These are phyloP conservation scores for Bicyclus anynana DNA, from an alignment of 1,140 invertebrate genomes.

Conservation along the genomic window DNA sequence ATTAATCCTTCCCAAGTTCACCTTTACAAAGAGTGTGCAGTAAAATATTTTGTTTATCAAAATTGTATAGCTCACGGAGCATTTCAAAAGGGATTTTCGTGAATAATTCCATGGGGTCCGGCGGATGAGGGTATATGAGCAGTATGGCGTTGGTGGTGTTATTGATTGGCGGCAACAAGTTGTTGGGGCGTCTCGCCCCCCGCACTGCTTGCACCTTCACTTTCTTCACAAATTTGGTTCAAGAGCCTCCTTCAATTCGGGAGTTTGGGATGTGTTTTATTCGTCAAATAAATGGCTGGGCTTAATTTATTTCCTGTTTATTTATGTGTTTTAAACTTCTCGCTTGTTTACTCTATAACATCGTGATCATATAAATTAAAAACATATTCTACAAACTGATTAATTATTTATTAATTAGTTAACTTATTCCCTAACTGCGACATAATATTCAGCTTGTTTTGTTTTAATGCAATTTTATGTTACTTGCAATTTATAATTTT, in stretches of 20 bases:
- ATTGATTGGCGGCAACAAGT: constrained; percentile 71
- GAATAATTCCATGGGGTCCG: constrained; percentile 10
- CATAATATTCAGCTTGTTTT: too few species aligned
- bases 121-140: constrained; percentile 18
- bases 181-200: constrained; percentile 57
- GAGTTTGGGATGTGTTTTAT: constrained; percentile 11
- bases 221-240: constrained; percentile 48
- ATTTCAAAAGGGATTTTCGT: constrained; percentile 14
- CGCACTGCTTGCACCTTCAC: constrained; percentile 46
- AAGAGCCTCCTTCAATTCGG: constrained; percentile 34
- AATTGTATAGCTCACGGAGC: neutral
- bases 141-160: constrained; percentile 47
- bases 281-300: neutral
- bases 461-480: too few species aligned
- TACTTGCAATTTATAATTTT: too few species aligned
- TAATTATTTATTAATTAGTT: too few species aligned
- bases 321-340: neutral
- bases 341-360: neutral
- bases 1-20: neutral
- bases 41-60: constrained; percentile 1
- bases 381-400: too few species aligned
- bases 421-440: too few species aligned
- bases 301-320: neutral
- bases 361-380: too few species aligned
- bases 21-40: neutral